Conservation (phyloP, 2,113 vertebrate species). For the Drymodes brunneopygia region DNA sequence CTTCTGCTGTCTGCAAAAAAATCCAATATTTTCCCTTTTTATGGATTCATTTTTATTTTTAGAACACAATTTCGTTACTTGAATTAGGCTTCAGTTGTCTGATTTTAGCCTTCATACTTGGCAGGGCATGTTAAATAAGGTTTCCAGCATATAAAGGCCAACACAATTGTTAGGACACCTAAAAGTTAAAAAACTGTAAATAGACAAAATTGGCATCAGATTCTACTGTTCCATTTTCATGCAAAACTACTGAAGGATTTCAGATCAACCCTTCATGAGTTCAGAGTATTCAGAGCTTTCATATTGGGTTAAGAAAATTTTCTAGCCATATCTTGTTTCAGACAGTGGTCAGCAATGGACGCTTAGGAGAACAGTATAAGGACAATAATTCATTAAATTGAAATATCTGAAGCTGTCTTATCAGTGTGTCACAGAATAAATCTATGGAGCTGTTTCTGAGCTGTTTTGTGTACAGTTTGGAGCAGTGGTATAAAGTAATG, state of each 20-base stretch:
- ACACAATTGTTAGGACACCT: not conserved
- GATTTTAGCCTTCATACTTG: not conserved
- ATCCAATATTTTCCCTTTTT: not conserved
- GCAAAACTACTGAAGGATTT: not conserved
- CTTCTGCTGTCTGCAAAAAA: not conserved
- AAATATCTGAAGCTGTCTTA: not conserved
- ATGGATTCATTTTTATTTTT: not conserved
- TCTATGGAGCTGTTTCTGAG: not conserved
- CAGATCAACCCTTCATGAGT: not conserved
- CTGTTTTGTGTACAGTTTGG: not conserved
- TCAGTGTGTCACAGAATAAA: not conserved
- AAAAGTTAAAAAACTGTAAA: not conserved
- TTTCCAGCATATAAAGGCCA: not conserved
- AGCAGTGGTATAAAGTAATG: not conserved
- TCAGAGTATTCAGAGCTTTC: not conserved
- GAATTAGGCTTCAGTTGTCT: constrained; percentile 1
- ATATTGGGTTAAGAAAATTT: not conserved
- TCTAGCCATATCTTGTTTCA: not conserved
- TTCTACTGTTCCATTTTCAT: not conserved
- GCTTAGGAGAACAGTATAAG: not conserved
- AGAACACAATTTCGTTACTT: constrained; percentile 6
- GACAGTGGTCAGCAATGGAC: not conserved
- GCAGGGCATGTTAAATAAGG: constrained; percentile 7
- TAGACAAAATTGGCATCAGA: not conserved
- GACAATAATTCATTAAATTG: not conserved